These are phyloP conservation scores for Molossus molossus DNA, from an alignment of 2,797 vertebrate species.

Conservation along the genomic window DNA sequence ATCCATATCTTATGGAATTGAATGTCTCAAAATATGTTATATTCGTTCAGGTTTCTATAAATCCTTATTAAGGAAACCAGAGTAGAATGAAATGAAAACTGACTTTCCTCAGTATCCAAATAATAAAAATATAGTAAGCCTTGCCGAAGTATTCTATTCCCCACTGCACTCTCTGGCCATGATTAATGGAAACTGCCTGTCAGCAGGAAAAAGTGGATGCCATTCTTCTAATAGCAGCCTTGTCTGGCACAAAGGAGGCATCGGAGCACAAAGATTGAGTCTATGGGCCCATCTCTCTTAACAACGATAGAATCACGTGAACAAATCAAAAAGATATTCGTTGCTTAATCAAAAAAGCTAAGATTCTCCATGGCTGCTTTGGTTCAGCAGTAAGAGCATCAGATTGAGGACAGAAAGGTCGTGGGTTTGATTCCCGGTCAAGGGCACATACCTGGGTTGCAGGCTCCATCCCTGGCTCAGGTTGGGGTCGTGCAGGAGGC, in stretches of 20 bases:
- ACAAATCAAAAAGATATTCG: neutral
- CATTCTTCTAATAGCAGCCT: neutral
- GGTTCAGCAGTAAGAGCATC: too few relatives aligned
- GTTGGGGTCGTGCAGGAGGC: too few relatives aligned
- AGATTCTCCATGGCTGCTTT: neutral
- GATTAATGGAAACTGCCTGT: neutral
- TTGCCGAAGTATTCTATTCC: neutral
- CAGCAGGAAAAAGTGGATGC: neutral
- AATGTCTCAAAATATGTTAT: slow-evolving; percentile 48
- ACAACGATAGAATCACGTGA: neutral
- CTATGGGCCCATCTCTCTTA: neutral
- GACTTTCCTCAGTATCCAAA: neutral
- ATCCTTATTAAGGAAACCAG: slow-evolving; percentile 61
- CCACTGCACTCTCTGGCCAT: neutral
- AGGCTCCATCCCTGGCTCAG: too few relatives aligned
- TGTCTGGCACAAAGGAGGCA: neutral
- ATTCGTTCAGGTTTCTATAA: slow-evolving; percentile 35
- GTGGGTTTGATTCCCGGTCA: too few relatives aligned
- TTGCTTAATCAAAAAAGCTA: slow-evolving; percentile 17
- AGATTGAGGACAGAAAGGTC: too few relatives aligned
- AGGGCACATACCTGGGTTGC: too few relatives aligned
- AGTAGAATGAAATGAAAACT: slow-evolving; percentile 56
- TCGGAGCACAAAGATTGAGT: neutral
- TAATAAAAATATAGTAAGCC: slow-evolving; percentile 16
- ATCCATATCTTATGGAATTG: slow-evolving; percentile 34